A percentile compares a stretch with the other conserved stretches of the same genome.
phyloP scores from a whole-genome alignment of 35 echinoderm and acorn worm species.

The Chiridota heheva region DNA sequence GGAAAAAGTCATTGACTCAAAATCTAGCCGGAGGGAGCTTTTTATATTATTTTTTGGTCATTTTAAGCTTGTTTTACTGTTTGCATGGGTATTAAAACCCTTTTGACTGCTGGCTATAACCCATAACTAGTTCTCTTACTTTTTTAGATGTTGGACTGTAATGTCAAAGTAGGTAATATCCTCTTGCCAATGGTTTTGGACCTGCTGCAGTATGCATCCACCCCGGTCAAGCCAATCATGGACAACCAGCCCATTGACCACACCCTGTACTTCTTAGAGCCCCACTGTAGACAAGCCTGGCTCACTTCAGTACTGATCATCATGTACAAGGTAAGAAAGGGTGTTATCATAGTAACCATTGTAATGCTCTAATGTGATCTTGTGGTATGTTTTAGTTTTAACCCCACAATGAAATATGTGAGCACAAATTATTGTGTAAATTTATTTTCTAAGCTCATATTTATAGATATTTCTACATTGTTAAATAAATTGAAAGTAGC shows the following conservation, averaged over 20 bases:
- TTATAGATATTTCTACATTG: too few species aligned
- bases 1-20: too few species aligned
- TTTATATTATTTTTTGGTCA: too few species aligned
- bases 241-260: conserved; percentile 83
- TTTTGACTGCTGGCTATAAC: background rate
- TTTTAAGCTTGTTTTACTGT: background rate
- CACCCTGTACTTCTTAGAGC: conserved; percentile 87
- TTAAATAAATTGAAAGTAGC: too few species aligned
- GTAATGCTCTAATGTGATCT: too few species aligned
- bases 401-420: too few species aligned
- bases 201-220: conserved; percentile 75
- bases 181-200: conserved; percentile 78
- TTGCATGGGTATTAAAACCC: background rate
- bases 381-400: too few species aligned
- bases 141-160: conserved; percentile 84
- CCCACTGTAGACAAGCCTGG: conserved; percentile 97
- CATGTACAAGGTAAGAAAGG: conserved; percentile 86
- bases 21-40: too few species aligned
- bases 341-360: background rate
- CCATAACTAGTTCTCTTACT: background rate
- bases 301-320: conserved; percentile 87
- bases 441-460: too few species aligned
- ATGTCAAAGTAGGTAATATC: conserved; percentile 85
- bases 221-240: conserved; percentile 73
- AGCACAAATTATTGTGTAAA: too few species aligned